Base-by-base conservation (phyloP, 2,797 vertebrate genomes). In the Periparus ater region DNA sequence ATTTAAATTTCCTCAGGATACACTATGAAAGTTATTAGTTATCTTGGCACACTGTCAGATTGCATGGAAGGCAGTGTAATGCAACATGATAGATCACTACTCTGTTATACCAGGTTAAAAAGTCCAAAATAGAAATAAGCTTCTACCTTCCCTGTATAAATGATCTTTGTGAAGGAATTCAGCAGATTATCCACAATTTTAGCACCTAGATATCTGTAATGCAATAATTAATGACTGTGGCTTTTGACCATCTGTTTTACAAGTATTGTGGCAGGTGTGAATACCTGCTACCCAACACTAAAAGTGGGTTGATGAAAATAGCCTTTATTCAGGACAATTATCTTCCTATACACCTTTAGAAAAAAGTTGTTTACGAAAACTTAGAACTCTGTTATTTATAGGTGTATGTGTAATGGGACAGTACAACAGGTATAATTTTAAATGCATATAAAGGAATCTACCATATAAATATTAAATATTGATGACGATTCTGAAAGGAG, bases 181-280 rank as follows among this genome's bases (percentile, higher is more conserved):
- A 97, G 78, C 29, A 89, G 79, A 87, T 94, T 88, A 88, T 54
- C 63, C 61, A 84, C 84, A 95, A 80, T 91, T 97, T 96, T 96
- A 91, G 81, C 93, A 88, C 91, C 89, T 96, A 91, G 42, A 53
- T 94, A 21, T 75, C 61, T 95, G 51, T 83, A 92, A 62, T 61
- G 40, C 40, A 91, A 81, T 96, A 96, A 98, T 96, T 97, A 97
- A 97, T 95, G 90, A 96, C 77, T 72, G 19, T 62, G 54, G 32
- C 62, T 70, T 61, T 78, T 92, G 34, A 44, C 96, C 97, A 98
- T 97, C 97, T 98, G 97, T 85, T 95, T 96, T 92, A 72, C 40
- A 88, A 62, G 65, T 90, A 48, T 51, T 71, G 27, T 67, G 42
- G 60, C 88, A 94, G 60, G 48, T 95, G 79, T 2, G 8, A 84